Percentiles rank a stretch among this genome's conserved stretches.
Evolutionary conservation across 1,140 invertebrate genomes (phyloP).

Genomic region (Drosophila kurseongensis): DNA sequence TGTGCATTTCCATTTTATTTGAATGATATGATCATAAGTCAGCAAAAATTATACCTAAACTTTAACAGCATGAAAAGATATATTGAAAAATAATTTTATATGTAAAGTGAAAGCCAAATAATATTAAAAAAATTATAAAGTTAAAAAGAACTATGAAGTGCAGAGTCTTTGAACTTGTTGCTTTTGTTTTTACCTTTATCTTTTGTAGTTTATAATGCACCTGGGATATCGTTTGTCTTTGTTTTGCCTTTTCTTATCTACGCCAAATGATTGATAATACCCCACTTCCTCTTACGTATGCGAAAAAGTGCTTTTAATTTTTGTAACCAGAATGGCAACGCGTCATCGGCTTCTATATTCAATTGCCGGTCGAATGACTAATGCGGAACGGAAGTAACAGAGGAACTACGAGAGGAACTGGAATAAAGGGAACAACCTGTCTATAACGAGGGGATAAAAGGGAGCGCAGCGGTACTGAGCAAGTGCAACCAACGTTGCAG

Average conservation of each 20-base stretch:
- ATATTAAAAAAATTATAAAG: too few species aligned
- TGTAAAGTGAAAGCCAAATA: too few species aligned
- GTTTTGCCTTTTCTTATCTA: conserved; percentile 30
- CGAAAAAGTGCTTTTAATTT: conserved; percentile 44
- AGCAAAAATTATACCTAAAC: too few species aligned
- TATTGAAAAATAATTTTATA: too few species aligned
- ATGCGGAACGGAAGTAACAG: conserved; percentile 63
- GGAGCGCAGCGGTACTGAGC: conserved; percentile 3
- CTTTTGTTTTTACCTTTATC: conserved; percentile 9
- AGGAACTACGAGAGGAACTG: conserved; percentile 36
- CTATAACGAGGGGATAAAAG: not conserved
- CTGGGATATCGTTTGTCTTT: conserved; percentile 9
- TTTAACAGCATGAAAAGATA: too few species aligned
- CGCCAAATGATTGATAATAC: conserved; percentile 63
- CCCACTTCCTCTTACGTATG: conserved; percentile 59
- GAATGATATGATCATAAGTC: not conserved
- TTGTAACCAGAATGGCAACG: conserved; percentile 24
- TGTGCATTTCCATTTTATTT: conserved; percentile 2
- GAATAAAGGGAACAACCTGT: conserved; percentile 19
- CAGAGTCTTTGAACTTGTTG: not conserved
- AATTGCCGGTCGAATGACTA: conserved; percentile 42
- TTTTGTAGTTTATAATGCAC: conserved; percentile 29
- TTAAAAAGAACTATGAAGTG: not conserved
- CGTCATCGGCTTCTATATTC: conserved; percentile 57
- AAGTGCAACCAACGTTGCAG: conserved; percentile 61